A percentile compares a stretch with the other conserved stretches of the same genome.
Conservation (phyloP, 2,888 invertebrate species). For the Oligia strigilis region DNA sequence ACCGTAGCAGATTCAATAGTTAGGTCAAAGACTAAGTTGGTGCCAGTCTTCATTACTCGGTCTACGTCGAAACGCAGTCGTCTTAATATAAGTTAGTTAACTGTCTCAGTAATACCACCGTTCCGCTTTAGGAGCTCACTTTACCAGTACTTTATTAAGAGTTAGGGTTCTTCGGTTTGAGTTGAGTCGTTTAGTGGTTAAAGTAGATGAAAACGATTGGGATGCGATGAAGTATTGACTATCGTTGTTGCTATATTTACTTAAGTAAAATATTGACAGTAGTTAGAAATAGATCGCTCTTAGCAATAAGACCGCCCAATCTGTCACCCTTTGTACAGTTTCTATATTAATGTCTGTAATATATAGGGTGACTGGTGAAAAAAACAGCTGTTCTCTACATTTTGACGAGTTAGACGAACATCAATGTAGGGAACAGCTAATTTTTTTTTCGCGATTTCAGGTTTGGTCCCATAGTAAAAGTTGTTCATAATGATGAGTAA, state of each 20-base stretch:
- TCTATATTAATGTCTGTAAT: too few species aligned
- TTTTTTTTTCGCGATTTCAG: too few species aligned
- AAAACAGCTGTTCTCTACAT: too few species aligned
- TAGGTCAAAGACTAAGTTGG: conserved; percentile 39
- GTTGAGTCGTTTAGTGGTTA: background rate
- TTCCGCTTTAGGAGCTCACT: background rate
- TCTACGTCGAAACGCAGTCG: conserved; percentile 29
- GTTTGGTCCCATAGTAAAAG: too few species aligned
- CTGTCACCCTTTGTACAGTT: too few species aligned
- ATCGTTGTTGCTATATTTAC: background rate
- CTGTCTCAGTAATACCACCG: background rate
- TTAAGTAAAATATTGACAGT: background rate
- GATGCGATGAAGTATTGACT: background rate
- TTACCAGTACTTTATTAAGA: conserved; percentile 1
- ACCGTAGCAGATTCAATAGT: conserved; percentile 44
- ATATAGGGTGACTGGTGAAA: too few species aligned
- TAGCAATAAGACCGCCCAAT: too few species aligned
- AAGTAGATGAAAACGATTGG: background rate
- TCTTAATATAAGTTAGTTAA: conserved; percentile 41
- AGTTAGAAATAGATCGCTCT: background rate
- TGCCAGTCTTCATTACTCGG: conserved; percentile 33
- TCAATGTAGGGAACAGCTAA: too few species aligned
- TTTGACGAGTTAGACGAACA: too few species aligned
- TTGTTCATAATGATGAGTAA: too few species aligned
- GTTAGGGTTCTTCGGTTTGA: background rate